These are phyloP conservation scores for Astreopora myriophthalma DNA, from an alignment of 64 coral and sea anemone species.

Conservation along the genomic window DNA sequence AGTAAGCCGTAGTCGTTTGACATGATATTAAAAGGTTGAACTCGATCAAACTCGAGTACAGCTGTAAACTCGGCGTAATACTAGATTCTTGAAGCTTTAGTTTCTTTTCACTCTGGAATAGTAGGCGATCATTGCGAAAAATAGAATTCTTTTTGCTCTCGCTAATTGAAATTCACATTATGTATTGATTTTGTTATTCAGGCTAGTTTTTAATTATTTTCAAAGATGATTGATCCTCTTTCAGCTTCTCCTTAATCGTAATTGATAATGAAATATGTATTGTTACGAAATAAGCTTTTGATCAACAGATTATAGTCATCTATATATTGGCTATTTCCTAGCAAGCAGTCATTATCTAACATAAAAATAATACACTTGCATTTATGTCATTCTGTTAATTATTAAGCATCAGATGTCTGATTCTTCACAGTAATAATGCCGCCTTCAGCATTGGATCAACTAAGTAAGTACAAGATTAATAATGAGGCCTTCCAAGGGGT, in stretches of 20 bases:
- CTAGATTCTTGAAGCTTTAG: no score
- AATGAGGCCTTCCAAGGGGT: neutral
- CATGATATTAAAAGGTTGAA: no score
- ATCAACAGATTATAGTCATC: neutral
- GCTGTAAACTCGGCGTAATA: no score
- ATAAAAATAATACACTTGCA: neutral
- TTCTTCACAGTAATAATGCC: conserved; percentile 95
- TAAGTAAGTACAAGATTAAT: conserved; percentile 67
- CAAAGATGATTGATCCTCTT: neutral
- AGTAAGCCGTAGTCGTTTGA: conserved; percentile 52
- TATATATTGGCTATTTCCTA: neutral
- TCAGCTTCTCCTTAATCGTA: neutral
- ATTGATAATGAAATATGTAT: neutral
- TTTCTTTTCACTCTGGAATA: no score
- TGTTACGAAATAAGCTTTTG: neutral
- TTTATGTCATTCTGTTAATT: neutral
- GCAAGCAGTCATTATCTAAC: neutral
- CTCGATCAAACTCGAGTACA: no score
- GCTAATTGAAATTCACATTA: neutral
- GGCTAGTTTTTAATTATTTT: neutral
- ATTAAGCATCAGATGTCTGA: neutral
- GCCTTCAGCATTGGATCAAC: conserved; percentile 95
- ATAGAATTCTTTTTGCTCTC: neutral
- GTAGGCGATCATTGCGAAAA: no score
- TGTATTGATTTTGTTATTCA: neutral